These are phyloP conservation scores for Muscina levida DNA, from an alignment of 2,888 invertebrate species.

Conservation along the genomic window DNA sequence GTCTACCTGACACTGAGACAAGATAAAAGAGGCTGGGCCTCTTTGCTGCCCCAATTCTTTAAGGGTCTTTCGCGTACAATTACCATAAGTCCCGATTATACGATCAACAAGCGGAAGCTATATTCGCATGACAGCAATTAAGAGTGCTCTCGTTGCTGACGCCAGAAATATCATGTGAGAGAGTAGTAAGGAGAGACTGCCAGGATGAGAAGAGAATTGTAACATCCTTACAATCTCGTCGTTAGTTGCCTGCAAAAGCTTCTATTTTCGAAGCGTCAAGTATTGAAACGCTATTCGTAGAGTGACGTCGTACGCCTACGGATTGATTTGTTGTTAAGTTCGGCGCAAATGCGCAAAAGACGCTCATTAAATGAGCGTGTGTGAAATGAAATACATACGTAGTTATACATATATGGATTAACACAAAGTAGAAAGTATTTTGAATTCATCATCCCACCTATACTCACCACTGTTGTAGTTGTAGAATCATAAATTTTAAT, in stretches of 20 bases:
- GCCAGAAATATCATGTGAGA: constrained; percentile 8
- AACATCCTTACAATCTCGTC: constrained; percentile 11
- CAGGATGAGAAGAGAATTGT: constrained; percentile 18
- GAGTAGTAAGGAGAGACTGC: not conserved
- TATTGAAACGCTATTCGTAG: constrained; percentile 29
- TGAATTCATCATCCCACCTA: constrained; percentile 63
- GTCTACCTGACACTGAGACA: constrained; percentile 92
- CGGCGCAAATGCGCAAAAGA: not conserved
- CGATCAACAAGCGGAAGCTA: constrained; percentile 93
- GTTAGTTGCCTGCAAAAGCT: constrained; percentile 25
- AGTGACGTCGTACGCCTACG: constrained; percentile 27
- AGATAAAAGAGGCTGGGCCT: constrained; percentile 92
- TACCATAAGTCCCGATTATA: constrained; percentile 93
- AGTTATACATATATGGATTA: constrained; percentile 5
- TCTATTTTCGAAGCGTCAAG: constrained; percentile 40
- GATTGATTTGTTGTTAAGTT: constrained; percentile 10
- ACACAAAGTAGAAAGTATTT: constrained; percentile 58
- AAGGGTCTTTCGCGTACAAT: constrained; percentile 93
- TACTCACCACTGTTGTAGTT: constrained; percentile 55
- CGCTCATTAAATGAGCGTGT: constrained; percentile 48
- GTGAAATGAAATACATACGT: constrained; percentile 20
- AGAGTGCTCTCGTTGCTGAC: not conserved
- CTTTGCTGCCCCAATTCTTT: constrained; percentile 92
- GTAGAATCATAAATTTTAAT: constrained; percentile 55
- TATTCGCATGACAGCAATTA: constrained; percentile 81